These are phyloP conservation scores for Lithophane ornitopus DNA, from an alignment of 2,888 invertebrate genomes.

Conservation along the genomic window DNA sequence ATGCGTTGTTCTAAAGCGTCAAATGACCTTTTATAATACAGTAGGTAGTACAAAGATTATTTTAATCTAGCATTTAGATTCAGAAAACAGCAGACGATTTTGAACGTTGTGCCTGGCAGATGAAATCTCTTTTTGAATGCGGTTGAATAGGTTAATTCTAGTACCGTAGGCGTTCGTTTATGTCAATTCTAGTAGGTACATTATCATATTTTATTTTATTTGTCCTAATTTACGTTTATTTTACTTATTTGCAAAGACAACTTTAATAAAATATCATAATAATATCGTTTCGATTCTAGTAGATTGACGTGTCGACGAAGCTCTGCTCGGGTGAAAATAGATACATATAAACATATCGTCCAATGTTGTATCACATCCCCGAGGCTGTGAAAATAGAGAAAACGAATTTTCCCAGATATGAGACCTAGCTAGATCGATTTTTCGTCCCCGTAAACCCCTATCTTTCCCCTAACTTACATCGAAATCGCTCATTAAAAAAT, in stretches of 20 bases:
- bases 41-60: conserved; percentile 37
- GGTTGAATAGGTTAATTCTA: conserved; percentile 1
- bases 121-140: conserved; percentile 18
- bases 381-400: too few species aligned
- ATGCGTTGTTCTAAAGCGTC: conserved; percentile 33
- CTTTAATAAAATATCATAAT: neutral
- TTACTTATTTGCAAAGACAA: neutral
- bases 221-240: neutral
- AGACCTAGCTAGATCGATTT: too few species aligned
- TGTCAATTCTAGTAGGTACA: conserved; percentile 25
- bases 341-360: too few species aligned
- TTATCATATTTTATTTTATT: conserved; percentile 17
- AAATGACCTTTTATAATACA: conserved; percentile 51
- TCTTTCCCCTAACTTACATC: too few species aligned
- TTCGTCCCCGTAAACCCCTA: too few species aligned
- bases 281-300: neutral
- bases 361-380: too few species aligned
- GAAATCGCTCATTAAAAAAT: too few species aligned
- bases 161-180: conserved; percentile 46
- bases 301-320: neutral
- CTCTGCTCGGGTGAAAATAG: too few species aligned
- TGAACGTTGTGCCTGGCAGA: neutral
- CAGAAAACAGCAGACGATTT: conserved; percentile 10
- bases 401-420: too few species aligned
- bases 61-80: conserved; percentile 44